Conservation (phyloP, 2,888 invertebrate genomes). For the Syritta pipiens region DNA sequence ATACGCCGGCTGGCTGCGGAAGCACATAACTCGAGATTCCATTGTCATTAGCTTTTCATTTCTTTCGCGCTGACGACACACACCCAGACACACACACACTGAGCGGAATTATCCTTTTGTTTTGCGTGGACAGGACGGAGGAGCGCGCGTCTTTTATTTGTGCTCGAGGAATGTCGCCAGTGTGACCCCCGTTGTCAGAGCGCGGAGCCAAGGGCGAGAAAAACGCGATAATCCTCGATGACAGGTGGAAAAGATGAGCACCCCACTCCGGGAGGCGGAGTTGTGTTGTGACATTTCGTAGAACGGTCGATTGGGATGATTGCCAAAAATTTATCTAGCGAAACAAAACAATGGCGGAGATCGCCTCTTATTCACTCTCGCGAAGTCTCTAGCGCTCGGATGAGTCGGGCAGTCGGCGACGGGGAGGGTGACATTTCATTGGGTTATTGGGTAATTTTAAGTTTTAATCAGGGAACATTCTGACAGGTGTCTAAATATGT, state of each 20-base stretch:
- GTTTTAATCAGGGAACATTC: constrained; percentile 27
- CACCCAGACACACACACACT: too few species aligned
- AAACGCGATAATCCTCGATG: constrained; percentile 51
- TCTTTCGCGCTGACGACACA: constrained; percentile 2
- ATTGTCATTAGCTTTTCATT: constrained; percentile 23
- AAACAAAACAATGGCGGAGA: constrained; percentile 40
- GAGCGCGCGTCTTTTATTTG: constrained; percentile 9
- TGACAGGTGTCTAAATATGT: constrained; percentile 45
- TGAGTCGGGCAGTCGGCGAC: not conserved
- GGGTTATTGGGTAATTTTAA: constrained; percentile 38
- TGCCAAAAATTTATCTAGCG: constrained; percentile 53
- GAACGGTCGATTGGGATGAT: constrained; percentile 59
- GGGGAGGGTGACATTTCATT: not conserved
- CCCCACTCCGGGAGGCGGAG: not conserved
- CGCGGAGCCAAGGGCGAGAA: not conserved
- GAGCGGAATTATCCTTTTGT: constrained; percentile 36
- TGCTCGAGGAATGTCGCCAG: constrained; percentile 51
- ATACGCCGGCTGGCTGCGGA: not conserved
- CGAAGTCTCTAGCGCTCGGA: not conserved
- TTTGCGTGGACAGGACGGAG: not conserved
- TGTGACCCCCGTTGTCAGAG: constrained; percentile 53
- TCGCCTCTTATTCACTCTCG: too few species aligned
- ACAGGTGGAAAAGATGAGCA: constrained; percentile 53
- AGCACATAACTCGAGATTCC: constrained; percentile 6
- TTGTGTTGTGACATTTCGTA: constrained; percentile 1